Conservation (phyloP, 2,888 invertebrate genomes). For the Drosophila dives region DNA sequence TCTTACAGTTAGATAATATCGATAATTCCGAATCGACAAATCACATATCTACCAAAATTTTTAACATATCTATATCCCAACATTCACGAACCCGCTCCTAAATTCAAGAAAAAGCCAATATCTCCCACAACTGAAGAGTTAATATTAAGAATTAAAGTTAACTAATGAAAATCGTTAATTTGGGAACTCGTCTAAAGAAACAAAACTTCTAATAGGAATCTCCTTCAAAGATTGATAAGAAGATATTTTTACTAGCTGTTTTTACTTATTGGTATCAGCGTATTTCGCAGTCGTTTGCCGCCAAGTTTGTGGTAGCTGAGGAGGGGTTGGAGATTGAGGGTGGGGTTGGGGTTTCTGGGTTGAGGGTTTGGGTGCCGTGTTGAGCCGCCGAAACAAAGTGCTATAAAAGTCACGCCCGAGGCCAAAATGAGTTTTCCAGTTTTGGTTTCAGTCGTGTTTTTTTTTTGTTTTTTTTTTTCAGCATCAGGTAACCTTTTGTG, state of each 20-base stretch:
- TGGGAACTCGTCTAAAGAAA: not conserved
- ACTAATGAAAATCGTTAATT: not conserved
- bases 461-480: constrained; percentile 48
- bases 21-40: not conserved
- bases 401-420: constrained; percentile 78
- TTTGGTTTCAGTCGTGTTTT: constrained; percentile 49
- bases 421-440: constrained; percentile 76
- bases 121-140: not conserved
- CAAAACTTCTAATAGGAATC: not conserved
- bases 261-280: not conserved
- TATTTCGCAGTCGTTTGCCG: not conserved
- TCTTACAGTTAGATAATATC: not conserved
- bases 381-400: constrained; percentile 60
- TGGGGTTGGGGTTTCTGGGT: not conserved
- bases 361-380: not conserved
- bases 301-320: not conserved
- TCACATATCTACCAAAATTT: not conserved
- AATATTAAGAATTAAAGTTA: not conserved
- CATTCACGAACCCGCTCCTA: too few species aligned
- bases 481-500: constrained; percentile 79
- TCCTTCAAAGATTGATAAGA: not conserved
- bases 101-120: not conserved
- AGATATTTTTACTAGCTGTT: not conserved
- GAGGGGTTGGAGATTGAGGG: not conserved
- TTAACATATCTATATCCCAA: too few species aligned